These are phyloP conservation scores for Ursus arctos DNA, from an alignment of 2,113 vertebrate genomes.

Conservation along the genomic window DNA sequence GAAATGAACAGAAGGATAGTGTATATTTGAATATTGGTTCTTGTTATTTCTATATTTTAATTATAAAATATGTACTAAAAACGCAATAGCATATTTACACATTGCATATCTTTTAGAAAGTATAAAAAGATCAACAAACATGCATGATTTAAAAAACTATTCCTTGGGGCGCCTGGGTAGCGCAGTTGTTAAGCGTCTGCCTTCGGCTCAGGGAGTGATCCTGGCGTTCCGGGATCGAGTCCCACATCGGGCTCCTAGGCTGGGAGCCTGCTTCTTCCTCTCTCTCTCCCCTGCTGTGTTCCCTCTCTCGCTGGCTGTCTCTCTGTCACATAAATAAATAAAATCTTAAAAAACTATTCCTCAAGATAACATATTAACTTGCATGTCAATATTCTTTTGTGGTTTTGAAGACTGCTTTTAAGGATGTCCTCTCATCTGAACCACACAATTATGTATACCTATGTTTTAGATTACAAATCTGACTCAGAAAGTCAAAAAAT, in stretches of 20 bases:
- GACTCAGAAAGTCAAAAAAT: not conserved
- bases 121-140: not conserved
- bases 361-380: not conserved
- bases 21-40: not conserved
- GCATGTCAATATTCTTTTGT: not conserved
- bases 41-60: not conserved
- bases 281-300: too few species aligned
- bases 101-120: not conserved
- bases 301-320: too few species aligned
- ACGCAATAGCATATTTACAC: not conserved
- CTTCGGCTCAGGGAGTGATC: too few species aligned
- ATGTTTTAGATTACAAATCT: not conserved
- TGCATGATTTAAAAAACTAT: not conserved
- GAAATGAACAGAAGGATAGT: not conserved
- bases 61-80: not conserved
- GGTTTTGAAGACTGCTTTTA: not conserved
- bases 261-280: too few species aligned
- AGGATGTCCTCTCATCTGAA: not conserved
- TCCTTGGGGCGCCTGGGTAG: not conserved
- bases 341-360: not conserved
- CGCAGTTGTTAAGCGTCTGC: too few species aligned
- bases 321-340: too few species aligned
- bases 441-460: not conserved
- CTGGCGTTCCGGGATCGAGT: too few species aligned
- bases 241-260: too few species aligned